Conservation (phyloP, 2,113 vertebrate species). For the Melanocharis versteri region DNA sequence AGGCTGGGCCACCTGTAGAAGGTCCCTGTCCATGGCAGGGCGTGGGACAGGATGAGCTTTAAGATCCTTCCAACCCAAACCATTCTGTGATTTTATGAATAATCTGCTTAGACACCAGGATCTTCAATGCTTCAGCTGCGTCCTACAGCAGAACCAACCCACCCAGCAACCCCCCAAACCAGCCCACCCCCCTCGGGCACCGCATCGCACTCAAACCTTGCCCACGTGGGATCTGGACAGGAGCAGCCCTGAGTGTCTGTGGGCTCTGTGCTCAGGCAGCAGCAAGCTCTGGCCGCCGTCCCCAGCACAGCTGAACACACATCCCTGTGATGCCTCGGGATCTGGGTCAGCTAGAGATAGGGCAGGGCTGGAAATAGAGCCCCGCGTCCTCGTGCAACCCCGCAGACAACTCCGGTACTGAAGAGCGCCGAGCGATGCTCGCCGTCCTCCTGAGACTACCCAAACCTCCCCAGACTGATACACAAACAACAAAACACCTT, state of each 20-base stretch:
- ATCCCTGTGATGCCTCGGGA: accelerated
- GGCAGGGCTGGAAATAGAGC: constrained; percentile 7
- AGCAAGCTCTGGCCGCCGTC: accelerated
- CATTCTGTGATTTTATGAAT: not conserved
- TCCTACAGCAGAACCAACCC: not conserved
- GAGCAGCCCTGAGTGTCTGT: accelerated
- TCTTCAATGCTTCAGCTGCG: not conserved
- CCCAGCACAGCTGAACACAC: not conserved
- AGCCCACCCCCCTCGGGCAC: accelerated
- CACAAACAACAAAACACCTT: not conserved
- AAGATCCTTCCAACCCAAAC: not conserved
- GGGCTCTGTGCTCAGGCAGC: not conserved
- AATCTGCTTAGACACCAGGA: not conserved
- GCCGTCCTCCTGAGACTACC: not conserved
- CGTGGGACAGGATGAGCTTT: not conserved
- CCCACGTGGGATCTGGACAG: accelerated
- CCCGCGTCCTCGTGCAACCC: not conserved
- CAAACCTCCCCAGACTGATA: not conserved
- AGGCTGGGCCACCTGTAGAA: not conserved
- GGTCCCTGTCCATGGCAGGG: not conserved
- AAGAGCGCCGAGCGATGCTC: accelerated
- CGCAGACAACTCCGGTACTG: not conserved
- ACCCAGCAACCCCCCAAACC: accelerated
- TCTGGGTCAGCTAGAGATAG: constrained; percentile 4
- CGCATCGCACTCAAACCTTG: accelerated